phyloP scores from a whole-genome alignment of 2,888 invertebrate species.

The Phalera bucephala region DNA sequence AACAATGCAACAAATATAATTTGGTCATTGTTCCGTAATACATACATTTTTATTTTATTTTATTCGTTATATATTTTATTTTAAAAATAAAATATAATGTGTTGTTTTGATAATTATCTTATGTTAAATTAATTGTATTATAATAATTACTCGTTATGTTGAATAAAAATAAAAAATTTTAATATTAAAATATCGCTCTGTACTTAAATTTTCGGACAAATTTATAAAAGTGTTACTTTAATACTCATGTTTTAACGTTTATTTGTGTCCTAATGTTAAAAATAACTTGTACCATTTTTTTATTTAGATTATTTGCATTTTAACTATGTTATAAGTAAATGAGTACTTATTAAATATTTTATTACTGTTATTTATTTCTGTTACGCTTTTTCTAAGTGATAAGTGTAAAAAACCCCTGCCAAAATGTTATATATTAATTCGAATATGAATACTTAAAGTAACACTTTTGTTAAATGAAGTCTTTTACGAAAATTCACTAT shows the following conservation, averaged over 20 bases:
- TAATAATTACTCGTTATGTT: background rate
- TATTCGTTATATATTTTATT: background rate
- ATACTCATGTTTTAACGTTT: no score
- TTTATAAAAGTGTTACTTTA: slow-evolving; percentile 24
- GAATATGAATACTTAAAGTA: no score
- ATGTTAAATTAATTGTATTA: background rate
- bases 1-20: background rate
- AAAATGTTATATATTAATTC: no score
- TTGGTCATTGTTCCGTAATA: background rate
- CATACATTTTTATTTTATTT: slow-evolving; percentile 5
- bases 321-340: no score
- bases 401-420: no score
- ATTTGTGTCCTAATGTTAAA: no score
- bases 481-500: slow-evolving; percentile 17
- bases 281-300: no score
- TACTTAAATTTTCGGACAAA: slow-evolving; percentile 3
- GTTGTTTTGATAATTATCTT: background rate
- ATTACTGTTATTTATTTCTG: no score
- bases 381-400: no score
- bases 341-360: no score
- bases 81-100: background rate
- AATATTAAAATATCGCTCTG: slow-evolving; percentile 4
- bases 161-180: background rate
- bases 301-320: no score
- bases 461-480: slow-evolving; percentile 20